Evolutionary conservation across 2,888 invertebrate species (phyloP).

Genomic region (Lithodes maja): DNA sequence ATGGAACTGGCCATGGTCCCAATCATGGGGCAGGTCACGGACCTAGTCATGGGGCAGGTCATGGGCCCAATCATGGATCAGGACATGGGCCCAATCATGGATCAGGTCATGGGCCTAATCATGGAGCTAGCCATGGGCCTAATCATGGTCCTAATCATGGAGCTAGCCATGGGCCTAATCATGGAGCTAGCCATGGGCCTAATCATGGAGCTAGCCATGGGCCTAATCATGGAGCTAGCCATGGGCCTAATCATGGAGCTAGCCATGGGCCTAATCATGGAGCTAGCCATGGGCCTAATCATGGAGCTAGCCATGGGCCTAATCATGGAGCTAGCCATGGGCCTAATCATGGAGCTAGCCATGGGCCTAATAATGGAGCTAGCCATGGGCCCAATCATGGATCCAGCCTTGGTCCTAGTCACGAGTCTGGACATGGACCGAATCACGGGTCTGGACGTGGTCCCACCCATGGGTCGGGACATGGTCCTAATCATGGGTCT

Average conservation of each 20-base stretch:
- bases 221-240: neutral
- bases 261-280: conserved; percentile 24
- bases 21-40: conserved; percentile 14
- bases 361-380: conserved; percentile 18
- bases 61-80: conserved; percentile 1
- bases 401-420: neutral
- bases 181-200: conserved; percentile 17
- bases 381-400: conserved; percentile 18
- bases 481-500: neutral
- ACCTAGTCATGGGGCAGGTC: neutral
- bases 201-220: neutral
- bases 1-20: conserved; percentile 20
- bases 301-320: conserved; percentile 22
- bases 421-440: neutral
- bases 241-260: neutral
- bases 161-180: conserved; percentile 19
- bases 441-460: neutral
- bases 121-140: neutral
- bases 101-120: conserved; percentile 23
- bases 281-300: conserved; percentile 17
- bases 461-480: conserved; percentile 29
- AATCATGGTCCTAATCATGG: conserved; percentile 7
- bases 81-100: conserved; percentile 23
- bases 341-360: conserved; percentile 7
- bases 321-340: neutral